A percentile compares a stretch with the other conserved stretches of the same genome.
phyloP scores from a whole-genome alignment of 2,888 invertebrate species.

The Drosophila fulvimacula region DNA sequence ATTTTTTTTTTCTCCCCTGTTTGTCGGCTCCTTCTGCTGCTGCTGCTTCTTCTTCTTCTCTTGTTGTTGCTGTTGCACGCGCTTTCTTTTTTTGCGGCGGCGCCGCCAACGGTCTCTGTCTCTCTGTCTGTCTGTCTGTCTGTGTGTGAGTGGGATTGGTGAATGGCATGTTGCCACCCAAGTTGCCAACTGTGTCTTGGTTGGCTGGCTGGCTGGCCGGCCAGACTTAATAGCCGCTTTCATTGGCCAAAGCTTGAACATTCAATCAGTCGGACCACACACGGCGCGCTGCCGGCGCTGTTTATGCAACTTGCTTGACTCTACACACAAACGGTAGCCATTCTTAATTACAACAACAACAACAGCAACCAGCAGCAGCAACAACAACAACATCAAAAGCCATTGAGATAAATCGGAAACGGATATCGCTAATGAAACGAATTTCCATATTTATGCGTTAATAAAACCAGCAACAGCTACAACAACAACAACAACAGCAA shows the following conservation, averaged over 20 bases:
- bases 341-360: constrained; percentile 73
- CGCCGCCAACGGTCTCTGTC: constrained; percentile 48
- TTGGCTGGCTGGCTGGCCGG: constrained; percentile 64
- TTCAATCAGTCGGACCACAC: constrained; percentile 63
- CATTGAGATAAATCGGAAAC: constrained; percentile 81
- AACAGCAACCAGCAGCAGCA: constrained; percentile 44
- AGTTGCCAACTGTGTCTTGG: constrained; percentile 73
- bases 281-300: constrained; percentile 30
- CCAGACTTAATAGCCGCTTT: constrained; percentile 76
- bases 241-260: constrained; percentile 76
- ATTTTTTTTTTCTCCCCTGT: constrained; percentile 17
- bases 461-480: constrained; percentile 48
- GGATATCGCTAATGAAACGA: constrained; percentile 76
- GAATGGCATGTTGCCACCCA: constrained; percentile 80
- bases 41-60: constrained; percentile 34
- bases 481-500: constrained; percentile 18
- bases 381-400: constrained; percentile 39
- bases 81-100: constrained; percentile 78
- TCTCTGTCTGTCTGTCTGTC: constrained; percentile 21
- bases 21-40: constrained; percentile 34
- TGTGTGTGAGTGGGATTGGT: constrained; percentile 72
- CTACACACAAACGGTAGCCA: constrained; percentile 61
- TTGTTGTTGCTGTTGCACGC: constrained; percentile 69
- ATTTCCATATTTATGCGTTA: constrained; percentile 76
- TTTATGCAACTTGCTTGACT: constrained; percentile 59